Evolutionary conservation across 2,797 vertebrate species (phyloP).

Genomic region (Rhinoraja longicauda): DNA sequence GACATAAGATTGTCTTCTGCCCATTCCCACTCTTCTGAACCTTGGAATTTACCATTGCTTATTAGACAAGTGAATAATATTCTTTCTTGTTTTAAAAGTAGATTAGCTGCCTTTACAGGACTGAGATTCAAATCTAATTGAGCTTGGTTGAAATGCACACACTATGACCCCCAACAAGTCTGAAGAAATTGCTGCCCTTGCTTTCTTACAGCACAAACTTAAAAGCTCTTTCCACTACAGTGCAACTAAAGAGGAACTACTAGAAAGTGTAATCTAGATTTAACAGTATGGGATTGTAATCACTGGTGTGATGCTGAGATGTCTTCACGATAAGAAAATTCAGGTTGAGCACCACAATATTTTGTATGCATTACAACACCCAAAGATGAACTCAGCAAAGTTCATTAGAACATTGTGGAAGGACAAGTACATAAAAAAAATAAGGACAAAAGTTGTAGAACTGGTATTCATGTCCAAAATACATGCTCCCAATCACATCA

Average conservation of each 20-base stretch:
- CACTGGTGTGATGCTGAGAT: background rate
- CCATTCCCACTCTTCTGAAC: no score
- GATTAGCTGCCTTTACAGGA: background rate
- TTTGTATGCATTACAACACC: background rate
- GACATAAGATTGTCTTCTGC: no score
- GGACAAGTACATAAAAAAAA: background rate
- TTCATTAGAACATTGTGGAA: background rate
- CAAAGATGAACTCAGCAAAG: background rate
- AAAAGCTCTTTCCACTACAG: background rate
- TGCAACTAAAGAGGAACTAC: background rate
- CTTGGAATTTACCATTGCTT: no score
- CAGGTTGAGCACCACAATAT: background rate
- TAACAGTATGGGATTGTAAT: background rate
- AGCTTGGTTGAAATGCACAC: background rate
- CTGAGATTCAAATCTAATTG: background rate
- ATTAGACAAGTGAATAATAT: no score
- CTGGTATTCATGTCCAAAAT: background rate
- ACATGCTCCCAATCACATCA: background rate
- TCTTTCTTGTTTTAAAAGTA: background rate
- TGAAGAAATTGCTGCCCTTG: background rate
- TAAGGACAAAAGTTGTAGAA: background rate
- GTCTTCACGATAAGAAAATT: background rate
- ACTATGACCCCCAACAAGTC: background rate
- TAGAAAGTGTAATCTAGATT: background rate
- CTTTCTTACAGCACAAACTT: background rate